A percentile compares a stretch with the other conserved stretches of the same genome.
phyloP scores from a whole-genome alignment of 2,113 vertebrate species.

The Dinomys branickii region DNA sequence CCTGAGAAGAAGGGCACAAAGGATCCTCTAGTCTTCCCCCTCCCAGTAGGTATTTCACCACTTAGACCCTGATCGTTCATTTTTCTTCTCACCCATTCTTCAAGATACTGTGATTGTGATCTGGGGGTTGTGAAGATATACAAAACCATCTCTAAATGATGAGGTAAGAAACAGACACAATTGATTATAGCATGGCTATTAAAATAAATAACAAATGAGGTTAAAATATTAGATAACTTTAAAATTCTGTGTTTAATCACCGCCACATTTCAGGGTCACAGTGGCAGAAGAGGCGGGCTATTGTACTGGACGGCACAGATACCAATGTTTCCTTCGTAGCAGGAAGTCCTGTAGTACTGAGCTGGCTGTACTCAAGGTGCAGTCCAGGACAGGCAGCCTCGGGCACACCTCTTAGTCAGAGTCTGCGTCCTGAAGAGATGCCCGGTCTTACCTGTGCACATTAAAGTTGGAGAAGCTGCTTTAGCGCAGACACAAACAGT shows the following conservation, averaged over 20 bases:
- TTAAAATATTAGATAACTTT: background rate
- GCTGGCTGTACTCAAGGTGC: background rate
- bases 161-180: background rate
- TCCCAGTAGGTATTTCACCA: background rate
- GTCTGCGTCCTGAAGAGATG: background rate
- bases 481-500: background rate
- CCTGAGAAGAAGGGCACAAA: background rate
- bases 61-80: background rate
- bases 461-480: background rate
- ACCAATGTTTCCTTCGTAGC: background rate
- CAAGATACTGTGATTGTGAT: background rate
- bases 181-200: background rate
- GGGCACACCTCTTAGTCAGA: background rate
- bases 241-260: background rate
- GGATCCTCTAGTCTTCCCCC: background rate
- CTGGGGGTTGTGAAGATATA: background rate
- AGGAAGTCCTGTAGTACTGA: background rate
- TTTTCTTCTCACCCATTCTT: background rate
- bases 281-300: accelerated
- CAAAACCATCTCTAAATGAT: background rate
- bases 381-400: background rate
- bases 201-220: background rate
- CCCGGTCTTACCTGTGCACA: background rate
- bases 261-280: background rate
- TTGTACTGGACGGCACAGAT: background rate